These are phyloP conservation scores for Nomia melanderi DNA, from an alignment of 1,140 invertebrate species.

Conservation along the genomic window DNA sequence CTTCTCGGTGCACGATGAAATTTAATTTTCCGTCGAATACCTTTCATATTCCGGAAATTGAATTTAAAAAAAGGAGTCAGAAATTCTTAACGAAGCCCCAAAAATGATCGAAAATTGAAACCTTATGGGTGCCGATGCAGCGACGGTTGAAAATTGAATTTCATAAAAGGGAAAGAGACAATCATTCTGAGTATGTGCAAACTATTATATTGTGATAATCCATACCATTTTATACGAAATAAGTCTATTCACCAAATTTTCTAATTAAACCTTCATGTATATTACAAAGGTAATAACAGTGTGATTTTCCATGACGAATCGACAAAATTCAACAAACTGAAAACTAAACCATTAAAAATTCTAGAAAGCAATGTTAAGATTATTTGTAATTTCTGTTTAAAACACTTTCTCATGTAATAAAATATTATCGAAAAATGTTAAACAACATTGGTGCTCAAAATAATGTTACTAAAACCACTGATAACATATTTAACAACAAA, in stretches of 20 bases:
- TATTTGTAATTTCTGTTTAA: no score
- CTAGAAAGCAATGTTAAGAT: no score
- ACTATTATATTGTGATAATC: not conserved
- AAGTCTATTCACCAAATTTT: not conserved
- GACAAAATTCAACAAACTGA: no score
- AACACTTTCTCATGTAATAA: no score
- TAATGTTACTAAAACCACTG: no score
- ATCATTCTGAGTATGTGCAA: not conserved
- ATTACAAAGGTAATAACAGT: no score
- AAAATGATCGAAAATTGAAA: not conserved
- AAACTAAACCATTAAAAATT: no score
- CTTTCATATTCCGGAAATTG: not conserved
- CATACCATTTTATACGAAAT: no score
- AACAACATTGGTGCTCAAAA: no score
- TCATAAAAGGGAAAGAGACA: not conserved
- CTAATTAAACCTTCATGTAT: not conserved
- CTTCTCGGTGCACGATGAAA: not conserved
- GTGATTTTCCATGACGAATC: no score
- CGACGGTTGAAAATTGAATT: not conserved
- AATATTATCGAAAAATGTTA: no score
- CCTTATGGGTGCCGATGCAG: not conserved
- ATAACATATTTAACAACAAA: no score
- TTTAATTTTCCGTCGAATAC: not conserved
- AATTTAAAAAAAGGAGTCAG: not conserved
- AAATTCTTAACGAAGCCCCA: not conserved